Evolutionary conservation across 35 echinoderm and acorn worm genomes (phyloP), one percentile per base, ranked within the genome.

Genomic region (Lytechinus variegatus): DNA sequence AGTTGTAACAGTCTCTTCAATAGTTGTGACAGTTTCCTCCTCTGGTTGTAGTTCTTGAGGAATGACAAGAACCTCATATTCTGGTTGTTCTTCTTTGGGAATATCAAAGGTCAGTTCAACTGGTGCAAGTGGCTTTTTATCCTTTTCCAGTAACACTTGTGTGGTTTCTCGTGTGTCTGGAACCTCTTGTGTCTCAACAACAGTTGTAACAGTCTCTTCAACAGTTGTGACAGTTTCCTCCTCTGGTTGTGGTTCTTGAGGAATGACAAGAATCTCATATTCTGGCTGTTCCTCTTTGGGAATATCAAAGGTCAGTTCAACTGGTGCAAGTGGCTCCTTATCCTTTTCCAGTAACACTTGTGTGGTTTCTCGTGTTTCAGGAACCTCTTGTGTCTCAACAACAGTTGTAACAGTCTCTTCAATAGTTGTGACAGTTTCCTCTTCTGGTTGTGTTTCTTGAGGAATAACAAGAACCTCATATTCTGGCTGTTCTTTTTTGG

Each of bases 81-180:
- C 92, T 19, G 60, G 92, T 8, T 95, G 16, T 90, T 90, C 10
- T 60, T 96, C 95, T 96, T 96, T 93, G 12, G 91, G 95, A 24
- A 97, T 94, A 96, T 96, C 97, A 57, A 97, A 54, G 11, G 94
- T 95, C 19, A 97, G 55, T 87, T 97, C 97, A 86, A 97, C 54
- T 11, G 97, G 95, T 5, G 92, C 61, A 86, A 97, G 58, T 0
- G 97, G 97, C 86, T 54, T 60, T 61, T 96, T 61, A 53, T 94
- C 86, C 27, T 86, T 53, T 9, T 95, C 95, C 52, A 95, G 95
- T 21, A 94, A 60, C 28, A 96, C 54, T 66, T 94, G 28, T 54
- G 61, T 88, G 16, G 92, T 94, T 58, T 95, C 87, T 29, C 3
- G 95, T 92, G 88, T 56, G 10, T 96, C 93, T 57, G 95, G 97